Evolutionary conservation across 2,888 invertebrate genomes (phyloP), one percentile per base, ranked within the genome.

Genomic region (Drosophila prolongata): DNA sequence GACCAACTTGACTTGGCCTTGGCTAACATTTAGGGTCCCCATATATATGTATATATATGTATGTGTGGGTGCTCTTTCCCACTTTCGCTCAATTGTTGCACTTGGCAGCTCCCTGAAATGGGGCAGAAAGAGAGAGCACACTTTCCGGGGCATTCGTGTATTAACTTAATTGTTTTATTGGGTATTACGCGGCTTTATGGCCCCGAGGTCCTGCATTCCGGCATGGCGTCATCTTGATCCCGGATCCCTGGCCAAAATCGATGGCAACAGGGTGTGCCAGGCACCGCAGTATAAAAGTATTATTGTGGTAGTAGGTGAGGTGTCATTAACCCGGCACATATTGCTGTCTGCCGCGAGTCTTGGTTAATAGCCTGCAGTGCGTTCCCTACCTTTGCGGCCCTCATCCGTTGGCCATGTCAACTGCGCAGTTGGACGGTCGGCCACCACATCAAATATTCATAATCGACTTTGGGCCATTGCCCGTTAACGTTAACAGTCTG

Each of bases 1-100:
- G 87, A 89, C 80, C 86, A 86, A 79, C 82, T 85, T 78, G 52
- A 44, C 54, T 72, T 79, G 79, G 67, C 84, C 79, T 80, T 80
- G 82, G 64, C 56, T 57, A 68, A 53, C 69, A 42, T 30, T 35
- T 40, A 35, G 16, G 27, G 16, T 30, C 10, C 19, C 19, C 10
- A 13, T 10, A n/a, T 30, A n/a, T n/a, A n/a, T n/a, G n/a, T n/a
- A n/a, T n/a, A n/a, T 14, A 13, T 10, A 8, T 46, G 1, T 53
- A 14, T 37, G 30, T 35, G 64, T 19, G 46, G 24, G 50, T 72
- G 70, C 38, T 35, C 16, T 38, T 55, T 73, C 58, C 42, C 59
- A 40, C 65, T 60, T 78, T 69, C 58, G 24, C 58, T 46, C 57
- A 61, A 57, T 75, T 69, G 62, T 70, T 75, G 74, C 74, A 68